Conservation (phyloP, 1,140 invertebrate genomes). For the Drosophila pseudoobscura region DNA sequence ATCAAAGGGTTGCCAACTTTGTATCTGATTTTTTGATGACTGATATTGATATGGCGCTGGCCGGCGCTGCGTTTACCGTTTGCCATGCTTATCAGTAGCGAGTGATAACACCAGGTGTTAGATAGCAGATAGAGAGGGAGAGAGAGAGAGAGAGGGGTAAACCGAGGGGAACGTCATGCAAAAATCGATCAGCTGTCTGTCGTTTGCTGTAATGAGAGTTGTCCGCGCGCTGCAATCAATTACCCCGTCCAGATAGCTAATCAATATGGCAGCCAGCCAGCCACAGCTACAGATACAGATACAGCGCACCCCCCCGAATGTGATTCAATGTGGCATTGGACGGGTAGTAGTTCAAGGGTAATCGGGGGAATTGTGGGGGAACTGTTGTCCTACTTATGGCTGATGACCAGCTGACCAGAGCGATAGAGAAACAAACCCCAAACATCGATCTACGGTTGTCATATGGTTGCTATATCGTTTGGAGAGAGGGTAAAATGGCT, state of each 20-base stretch:
- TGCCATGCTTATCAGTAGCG: constrained; percentile 27
- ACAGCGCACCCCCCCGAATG: constrained; percentile 4
- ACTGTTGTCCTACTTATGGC: constrained; percentile 37
- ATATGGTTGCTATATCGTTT: constrained; percentile 24
- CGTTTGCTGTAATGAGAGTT: constrained; percentile 61
- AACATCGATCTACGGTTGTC: constrained; percentile 24
- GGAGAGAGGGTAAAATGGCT: too few relatives aligned
- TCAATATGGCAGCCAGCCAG: constrained; percentile 52
- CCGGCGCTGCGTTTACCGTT: constrained; percentile 27
- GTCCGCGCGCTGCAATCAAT: constrained; percentile 64
- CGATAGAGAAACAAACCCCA: constrained; percentile 8
- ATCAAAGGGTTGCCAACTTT: constrained; percentile 18
- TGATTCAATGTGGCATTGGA: constrained; percentile 35
- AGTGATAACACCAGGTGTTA: constrained; percentile 18
- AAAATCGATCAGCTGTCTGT: constrained; percentile 80
- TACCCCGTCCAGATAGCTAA: constrained; percentile 65
- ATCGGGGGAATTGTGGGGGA: neutral
- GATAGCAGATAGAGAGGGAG: constrained; percentile 1
- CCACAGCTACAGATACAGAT: neutral
- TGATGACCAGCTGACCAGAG: constrained; percentile 45
- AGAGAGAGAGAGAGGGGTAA: neutral
- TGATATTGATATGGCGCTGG: constrained; percentile 44
- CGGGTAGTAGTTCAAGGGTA: neutral
- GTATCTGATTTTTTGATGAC: constrained; percentile 30
- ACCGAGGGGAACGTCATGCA: constrained; percentile 52